A percentile compares a stretch with the other conserved stretches of the same genome.
phyloP scores from a whole-genome alignment of 2,888 invertebrate genomes.

The Perithous albicinctus region DNA sequence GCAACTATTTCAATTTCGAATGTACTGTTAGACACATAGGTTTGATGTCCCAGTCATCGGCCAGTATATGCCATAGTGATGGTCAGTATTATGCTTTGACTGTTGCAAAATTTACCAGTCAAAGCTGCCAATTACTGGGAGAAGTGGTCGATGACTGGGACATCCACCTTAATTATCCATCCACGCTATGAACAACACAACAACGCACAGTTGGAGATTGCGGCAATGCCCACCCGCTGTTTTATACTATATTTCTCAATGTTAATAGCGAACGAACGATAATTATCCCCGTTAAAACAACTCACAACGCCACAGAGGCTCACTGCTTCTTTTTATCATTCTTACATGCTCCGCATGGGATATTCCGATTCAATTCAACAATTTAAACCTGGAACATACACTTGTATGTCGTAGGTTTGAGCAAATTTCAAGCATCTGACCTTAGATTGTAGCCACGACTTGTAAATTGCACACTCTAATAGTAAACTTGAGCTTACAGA shows the following conservation, averaged over 20 bases:
- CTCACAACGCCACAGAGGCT: constrained; percentile 1
- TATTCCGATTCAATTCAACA: not conserved
- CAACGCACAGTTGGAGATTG: constrained; percentile 23
- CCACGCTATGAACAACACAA: no score
- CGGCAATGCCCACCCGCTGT: constrained; percentile 23
- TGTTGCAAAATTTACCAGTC: not conserved
- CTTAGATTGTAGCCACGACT: no score
- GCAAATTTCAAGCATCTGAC: no score
- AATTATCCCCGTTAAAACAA: constrained; percentile 33
- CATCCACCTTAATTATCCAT: not conserved
- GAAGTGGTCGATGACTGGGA: not conserved
- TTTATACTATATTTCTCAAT: constrained; percentile 45
- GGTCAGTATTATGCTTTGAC: not conserved
- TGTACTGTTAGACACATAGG: constrained; percentile 14
- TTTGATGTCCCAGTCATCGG: not conserved
- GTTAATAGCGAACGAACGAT: constrained; percentile 37
- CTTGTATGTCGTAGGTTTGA: no score
- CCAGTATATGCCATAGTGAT: no score
- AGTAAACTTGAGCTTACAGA: no score
- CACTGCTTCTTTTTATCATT: not conserved
- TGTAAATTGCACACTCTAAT: no score
- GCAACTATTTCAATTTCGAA: constrained; percentile 49
- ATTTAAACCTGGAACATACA: no score
- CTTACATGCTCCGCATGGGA: not conserved
- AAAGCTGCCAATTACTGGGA: not conserved